Evolutionary conservation across 2,113 vertebrate genomes (phyloP).

Genomic region (Rhipidura dahli): DNA sequence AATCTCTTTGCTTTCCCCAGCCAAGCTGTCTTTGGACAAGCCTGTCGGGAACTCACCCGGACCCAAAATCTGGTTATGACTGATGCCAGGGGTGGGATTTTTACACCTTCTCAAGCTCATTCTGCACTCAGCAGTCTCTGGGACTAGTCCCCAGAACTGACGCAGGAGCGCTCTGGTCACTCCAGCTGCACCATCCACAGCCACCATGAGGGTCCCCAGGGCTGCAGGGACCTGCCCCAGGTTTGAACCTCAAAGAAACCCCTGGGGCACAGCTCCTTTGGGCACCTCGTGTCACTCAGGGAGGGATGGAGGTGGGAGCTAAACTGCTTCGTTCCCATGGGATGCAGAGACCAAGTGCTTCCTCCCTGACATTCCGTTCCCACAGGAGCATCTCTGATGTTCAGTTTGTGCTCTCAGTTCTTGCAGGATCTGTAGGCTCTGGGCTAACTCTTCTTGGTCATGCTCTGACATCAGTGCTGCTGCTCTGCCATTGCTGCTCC

Average conservation of each 20-base stretch:
- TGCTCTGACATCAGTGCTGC: background rate
- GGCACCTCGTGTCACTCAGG: fast-evolving
- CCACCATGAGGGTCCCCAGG: background rate
- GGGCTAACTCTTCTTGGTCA: background rate
- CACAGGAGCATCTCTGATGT: background rate
- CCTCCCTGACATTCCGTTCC: background rate
- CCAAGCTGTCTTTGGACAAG: background rate
- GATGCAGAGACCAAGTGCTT: background rate
- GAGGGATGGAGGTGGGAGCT: background rate
- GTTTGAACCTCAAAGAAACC: background rate
- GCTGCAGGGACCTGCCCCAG: background rate
- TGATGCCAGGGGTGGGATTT: background rate
- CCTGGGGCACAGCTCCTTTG: fast-evolving
- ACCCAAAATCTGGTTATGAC: background rate
- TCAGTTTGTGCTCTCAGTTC: background rate
- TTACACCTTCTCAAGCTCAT: background rate
- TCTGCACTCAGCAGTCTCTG: background rate
- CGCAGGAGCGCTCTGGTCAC: background rate
- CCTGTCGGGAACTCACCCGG: background rate
- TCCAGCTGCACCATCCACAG: background rate
- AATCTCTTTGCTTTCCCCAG: background rate
- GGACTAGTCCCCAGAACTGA: background rate
- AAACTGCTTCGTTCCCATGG: background rate
- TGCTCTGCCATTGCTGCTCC: background rate
- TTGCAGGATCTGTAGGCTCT: background rate